Evolutionary conservation across 2,888 invertebrate species (phyloP).

Genomic region (Eupithecia vulgata): DNA sequence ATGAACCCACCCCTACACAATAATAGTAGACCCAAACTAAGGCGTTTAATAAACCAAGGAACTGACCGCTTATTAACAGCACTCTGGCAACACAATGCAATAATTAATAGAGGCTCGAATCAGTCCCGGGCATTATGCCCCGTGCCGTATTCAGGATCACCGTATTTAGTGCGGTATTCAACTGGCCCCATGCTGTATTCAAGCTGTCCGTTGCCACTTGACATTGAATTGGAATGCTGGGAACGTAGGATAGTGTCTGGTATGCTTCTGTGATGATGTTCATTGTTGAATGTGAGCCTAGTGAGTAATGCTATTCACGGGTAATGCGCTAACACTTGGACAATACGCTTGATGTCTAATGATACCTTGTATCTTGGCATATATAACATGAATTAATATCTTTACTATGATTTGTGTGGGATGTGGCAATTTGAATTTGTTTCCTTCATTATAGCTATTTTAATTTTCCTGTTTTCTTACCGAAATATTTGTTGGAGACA

Average conservation of each 20-base stretch:
- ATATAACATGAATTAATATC: neutral
- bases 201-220: conserved; percentile 71
- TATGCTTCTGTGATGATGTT: conserved; percentile 49
- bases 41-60: conserved; percentile 80
- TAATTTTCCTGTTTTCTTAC: neutral
- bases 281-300: conserved; percentile 14
- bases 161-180: conserved; percentile 21
- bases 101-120: conserved; percentile 82
- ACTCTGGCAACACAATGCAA: conserved; percentile 76
- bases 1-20: neutral
- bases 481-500: neutral
- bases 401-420: neutral
- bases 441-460: neutral
- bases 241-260: conserved; percentile 27
- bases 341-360: neutral
- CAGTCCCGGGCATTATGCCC: conserved; percentile 59
- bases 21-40: conserved; percentile 54
- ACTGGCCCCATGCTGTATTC: conserved; percentile 31
- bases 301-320: neutral
- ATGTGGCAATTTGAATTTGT: neutral
- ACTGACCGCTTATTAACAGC: conserved; percentile 79
- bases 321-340: neutral
- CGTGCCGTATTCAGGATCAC: conserved; percentile 10
- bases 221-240: conserved; percentile 64
- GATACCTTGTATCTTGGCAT: neutral